A percentile compares a stretch with the other conserved stretches of the same genome.
Evolutionary conservation across 2,113 vertebrate species (phyloP).

Genomic region (Leucosticte australis): DNA sequence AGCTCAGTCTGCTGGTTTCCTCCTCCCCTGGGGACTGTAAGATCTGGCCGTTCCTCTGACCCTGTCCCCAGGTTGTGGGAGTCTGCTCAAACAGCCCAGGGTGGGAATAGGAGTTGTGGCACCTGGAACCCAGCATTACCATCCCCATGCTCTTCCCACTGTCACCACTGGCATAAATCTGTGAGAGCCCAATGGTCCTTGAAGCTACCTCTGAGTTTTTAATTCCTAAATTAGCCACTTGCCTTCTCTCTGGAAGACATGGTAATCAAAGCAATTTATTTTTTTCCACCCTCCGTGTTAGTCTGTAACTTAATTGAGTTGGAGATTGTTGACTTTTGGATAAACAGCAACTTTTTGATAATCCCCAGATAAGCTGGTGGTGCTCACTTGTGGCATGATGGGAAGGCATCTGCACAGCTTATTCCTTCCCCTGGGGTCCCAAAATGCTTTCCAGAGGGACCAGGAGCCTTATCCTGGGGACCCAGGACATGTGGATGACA

Average conservation of each 20-base stretch:
- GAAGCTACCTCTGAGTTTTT: neutral
- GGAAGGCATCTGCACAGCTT: neutral
- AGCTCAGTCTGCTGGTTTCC: neutral
- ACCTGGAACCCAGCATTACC: neutral
- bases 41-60: neutral
- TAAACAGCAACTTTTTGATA: neutral
- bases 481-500: neutral
- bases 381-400: neutral
- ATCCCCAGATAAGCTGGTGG: neutral
- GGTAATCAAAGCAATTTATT: neutral
- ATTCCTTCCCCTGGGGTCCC: neutral
- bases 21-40: neutral
- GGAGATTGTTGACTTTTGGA: neutral
- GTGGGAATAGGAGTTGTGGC: neutral
- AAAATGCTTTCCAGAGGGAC: neutral
- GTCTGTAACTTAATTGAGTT: neutral
- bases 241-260: neutral
- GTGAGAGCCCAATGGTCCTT: neutral
- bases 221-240: neutral
- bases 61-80: neutral
- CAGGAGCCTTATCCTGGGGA: neutral
- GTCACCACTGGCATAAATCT: neutral
- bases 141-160: neutral
- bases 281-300: neutral
- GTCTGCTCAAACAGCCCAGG: neutral